Conservation (phyloP, 2,888 invertebrate genomes). For the Nemapogon koenigi region DNA sequence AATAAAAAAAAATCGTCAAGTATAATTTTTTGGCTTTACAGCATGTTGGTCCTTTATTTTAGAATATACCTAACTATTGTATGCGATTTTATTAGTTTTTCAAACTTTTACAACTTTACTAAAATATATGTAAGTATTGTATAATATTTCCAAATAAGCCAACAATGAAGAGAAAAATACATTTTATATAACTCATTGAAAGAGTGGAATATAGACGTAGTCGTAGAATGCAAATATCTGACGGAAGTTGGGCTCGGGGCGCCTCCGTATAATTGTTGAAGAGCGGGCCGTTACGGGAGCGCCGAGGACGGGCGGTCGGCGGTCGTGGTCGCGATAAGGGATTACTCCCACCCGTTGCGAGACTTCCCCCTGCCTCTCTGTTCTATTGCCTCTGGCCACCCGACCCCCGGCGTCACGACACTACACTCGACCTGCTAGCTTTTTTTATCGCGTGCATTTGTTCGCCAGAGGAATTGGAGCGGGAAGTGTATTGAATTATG, state of each 20-base stretch:
- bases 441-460: slow-evolving; percentile 48
- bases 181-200: too few relatives aligned
- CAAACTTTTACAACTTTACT: too few relatives aligned
- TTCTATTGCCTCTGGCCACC: slow-evolving; percentile 11
- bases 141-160: too few relatives aligned
- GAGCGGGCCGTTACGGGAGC: slow-evolving; percentile 23
- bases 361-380: slow-evolving; percentile 22
- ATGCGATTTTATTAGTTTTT: too few relatives aligned
- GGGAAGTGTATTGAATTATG: slow-evolving; percentile 53
- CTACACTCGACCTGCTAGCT: slow-evolving; percentile 29
- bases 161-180: too few relatives aligned
- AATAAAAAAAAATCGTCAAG: too few relatives aligned
- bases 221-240: slow-evolving; percentile 17
- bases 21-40: too few relatives aligned
- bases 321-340: slow-evolving; percentile 50
- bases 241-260: slow-evolving; percentile 33
- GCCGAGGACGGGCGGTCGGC: slow-evolving; percentile 13
- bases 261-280: slow-evolving; percentile 49
- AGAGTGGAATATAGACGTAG: too few relatives aligned
- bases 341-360: slow-evolving; percentile 30
- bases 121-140: too few relatives aligned
- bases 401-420: not conserved
- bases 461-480: slow-evolving; percentile 27
- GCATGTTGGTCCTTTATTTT: too few relatives aligned
- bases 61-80: too few relatives aligned